phyloP scores from a whole-genome alignment of 2,888 invertebrate species.

The Malthinus flaveolus region DNA sequence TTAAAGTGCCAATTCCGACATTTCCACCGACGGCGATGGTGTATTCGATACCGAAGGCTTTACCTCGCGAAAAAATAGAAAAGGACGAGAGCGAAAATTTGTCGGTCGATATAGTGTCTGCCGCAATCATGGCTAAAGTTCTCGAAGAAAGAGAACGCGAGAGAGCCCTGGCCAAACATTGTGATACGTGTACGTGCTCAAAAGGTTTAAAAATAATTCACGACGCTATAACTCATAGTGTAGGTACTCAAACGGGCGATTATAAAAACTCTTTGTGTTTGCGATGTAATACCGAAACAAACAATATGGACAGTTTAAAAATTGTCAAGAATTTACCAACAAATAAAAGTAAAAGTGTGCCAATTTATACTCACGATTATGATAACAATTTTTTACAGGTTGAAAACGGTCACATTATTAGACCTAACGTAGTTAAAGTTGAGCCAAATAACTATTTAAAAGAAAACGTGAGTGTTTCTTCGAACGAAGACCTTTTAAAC shows the following conservation, averaged over 20 bases:
- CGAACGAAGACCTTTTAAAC: neutral
- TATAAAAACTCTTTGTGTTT: constrained; percentile 61
- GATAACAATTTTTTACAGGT: constrained; percentile 20
- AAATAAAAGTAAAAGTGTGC: constrained; percentile 33
- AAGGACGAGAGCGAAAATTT: constrained; percentile 64
- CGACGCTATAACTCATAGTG: constrained; percentile 61
- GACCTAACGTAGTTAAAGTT: constrained; percentile 39
- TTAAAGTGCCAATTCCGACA: constrained; percentile 76
- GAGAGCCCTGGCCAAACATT: constrained; percentile 75
- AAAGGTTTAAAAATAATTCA: constrained; percentile 56
- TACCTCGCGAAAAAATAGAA: constrained; percentile 45
- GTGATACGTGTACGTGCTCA: constrained; percentile 79
- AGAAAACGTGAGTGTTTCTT: constrained; percentile 12
- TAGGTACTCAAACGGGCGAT: constrained; percentile 68
- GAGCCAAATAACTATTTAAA: constrained; percentile 52
- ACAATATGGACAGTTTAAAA: constrained; percentile 34
- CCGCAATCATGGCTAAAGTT: constrained; percentile 89
- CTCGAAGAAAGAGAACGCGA: constrained; percentile 86
- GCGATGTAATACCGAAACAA: constrained; percentile 60
- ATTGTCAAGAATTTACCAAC: constrained; percentile 40
- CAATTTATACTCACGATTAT: constrained; percentile 37
- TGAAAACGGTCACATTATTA: constrained; percentile 6
- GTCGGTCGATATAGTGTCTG: constrained; percentile 77
- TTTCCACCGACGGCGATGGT: constrained; percentile 88
- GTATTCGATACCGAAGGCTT: constrained; percentile 61